Evolutionary conservation across 2,113 vertebrate species (phyloP), one percentile per base, ranked within the genome.

Genomic region (Cryptotis parvus): DNA sequence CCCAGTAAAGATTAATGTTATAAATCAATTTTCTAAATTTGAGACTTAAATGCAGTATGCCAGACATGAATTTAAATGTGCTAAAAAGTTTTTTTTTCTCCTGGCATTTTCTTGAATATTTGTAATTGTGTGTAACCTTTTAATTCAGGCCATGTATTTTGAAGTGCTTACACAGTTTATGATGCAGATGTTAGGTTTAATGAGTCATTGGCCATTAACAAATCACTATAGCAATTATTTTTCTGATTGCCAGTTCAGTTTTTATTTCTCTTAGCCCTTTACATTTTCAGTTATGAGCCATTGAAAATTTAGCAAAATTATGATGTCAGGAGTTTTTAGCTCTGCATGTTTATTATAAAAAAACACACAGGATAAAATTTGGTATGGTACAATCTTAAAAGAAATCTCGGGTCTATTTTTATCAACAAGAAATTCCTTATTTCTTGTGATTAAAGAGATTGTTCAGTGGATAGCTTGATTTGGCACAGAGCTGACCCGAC

Each of bases 1-100:
- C 70, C 68, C 96, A 97, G 94, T 90, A 95, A 96, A 94, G 95
- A 96, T 95, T 95, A 97, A 97, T 96, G 43, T 95, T 93, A 96
- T 95, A 96, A 98, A 96, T 95, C 89, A 91, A 52, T 94, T 97
- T 96, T 96, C 89, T 96, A 95, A 95, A 95, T 96, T 95, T 96
- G 79, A 96, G 77, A 68, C 90, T 94, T 89, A 52, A 93, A 94
- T 92, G 93, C 68, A 97, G 86, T 92, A 80, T 82, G 80, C 93
- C 70, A 77, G 91, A 79, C 52, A 84, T 37, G 94, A 93, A 78
- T 80, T 82, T 95, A 84, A 89, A 91, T 94, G 43, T 91, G 68
- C 15, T 72, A 79, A 89, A 90, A 87, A 75, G 87, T 73, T 41
- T 90, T 9, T 31, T 58, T 58, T 58, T 96, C n/a, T 84, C 80